Evolutionary conservation across 2,113 vertebrate species (phyloP).

Genomic region (Phrynosoma platyrhinos): DNA sequence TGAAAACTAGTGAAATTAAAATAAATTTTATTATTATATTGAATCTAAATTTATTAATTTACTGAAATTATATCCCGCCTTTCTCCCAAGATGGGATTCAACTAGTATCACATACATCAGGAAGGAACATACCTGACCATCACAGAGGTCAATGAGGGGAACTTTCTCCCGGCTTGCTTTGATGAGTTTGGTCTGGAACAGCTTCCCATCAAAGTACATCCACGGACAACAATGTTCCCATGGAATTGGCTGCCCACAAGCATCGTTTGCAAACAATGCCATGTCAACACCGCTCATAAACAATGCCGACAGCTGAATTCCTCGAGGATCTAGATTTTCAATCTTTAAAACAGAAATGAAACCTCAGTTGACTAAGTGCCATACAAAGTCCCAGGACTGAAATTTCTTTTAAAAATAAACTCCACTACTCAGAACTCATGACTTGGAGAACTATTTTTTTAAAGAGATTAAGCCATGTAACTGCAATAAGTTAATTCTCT

Average conservation of each 20-base stretch:
- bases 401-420: background rate
- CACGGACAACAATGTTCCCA: constrained; percentile 98
- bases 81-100: background rate
- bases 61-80: too few relatives aligned
- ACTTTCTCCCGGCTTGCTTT: constrained; percentile 92
- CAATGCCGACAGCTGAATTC: constrained; percentile 92
- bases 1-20: too few relatives aligned
- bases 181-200: constrained; percentile 94
- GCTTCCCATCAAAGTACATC: constrained; percentile 98
- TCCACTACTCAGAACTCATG: background rate
- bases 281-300: constrained; percentile 97
- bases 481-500: background rate
- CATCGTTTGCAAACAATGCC: constrained; percentile 94
- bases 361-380: background rate
- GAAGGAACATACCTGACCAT: constrained; percentile 90
- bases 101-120: background rate
- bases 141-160: constrained; percentile 98
- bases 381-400: background rate
- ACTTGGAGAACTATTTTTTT: background rate
- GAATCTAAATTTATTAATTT: background rate
- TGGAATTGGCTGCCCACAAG: constrained; percentile 92
- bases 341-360: constrained; percentile 81
- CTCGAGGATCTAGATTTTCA: constrained; percentile 92
- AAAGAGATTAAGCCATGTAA: background rate
- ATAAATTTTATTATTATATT: too few relatives aligned